phyloP scores from a whole-genome alignment of 2,797 vertebrate genomes.

The Enteromius treurensis region DNA sequence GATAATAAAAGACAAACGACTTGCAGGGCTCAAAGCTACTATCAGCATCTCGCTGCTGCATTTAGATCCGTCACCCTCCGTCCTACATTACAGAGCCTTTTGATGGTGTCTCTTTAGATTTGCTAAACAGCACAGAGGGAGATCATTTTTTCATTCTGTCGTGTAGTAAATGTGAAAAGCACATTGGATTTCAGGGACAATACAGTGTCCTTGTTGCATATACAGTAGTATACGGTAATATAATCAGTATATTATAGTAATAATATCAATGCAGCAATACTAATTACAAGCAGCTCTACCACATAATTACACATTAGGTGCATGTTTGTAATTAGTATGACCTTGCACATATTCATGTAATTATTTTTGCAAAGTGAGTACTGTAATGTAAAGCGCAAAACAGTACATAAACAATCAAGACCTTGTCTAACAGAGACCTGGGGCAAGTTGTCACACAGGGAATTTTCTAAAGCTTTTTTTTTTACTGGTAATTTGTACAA shows the following conservation, averaged over 20 bases:
- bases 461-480: not conserved
- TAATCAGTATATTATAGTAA: not conserved
- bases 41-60: slow-evolving; percentile 21
- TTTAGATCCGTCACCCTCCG: slow-evolving; percentile 21
- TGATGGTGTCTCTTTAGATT: slow-evolving; percentile 24
- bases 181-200: slow-evolving; percentile 23
- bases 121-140: slow-evolving; percentile 21
- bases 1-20: slow-evolving; percentile 42
- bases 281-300: not conserved
- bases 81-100: slow-evolving; percentile 32
- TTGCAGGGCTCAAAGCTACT: slow-evolving; percentile 2
- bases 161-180: slow-evolving; percentile 12
- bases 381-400: not conserved
- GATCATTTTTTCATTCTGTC: slow-evolving; percentile 21
- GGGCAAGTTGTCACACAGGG: not conserved
- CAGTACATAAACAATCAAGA: not conserved
- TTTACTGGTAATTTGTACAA: not conserved
- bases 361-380: not conserved
- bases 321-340: slow-evolving; percentile 29
- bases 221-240: not conserved
- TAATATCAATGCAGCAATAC: slow-evolving; percentile 1
- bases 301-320: slow-evolving; percentile 20
- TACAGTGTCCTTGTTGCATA: slow-evolving; percentile 23
- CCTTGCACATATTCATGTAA: not conserved
- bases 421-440: not conserved